Evolutionary conservation across 2,797 vertebrate species (phyloP), one percentile per base, ranked within the genome.

Genomic region (Hoplostethus mediterraneus): DNA sequence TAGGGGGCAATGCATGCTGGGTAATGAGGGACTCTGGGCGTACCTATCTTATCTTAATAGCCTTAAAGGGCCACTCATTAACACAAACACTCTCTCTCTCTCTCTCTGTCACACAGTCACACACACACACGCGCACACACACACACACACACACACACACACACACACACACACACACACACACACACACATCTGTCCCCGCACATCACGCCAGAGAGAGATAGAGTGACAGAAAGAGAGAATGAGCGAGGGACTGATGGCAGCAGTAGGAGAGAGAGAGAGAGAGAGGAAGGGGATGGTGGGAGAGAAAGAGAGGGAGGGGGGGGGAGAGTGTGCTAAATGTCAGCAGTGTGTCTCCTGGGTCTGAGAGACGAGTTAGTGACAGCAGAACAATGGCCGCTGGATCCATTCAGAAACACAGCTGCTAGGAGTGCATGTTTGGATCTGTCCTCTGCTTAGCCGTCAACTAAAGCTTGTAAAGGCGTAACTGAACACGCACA

Each of bases 21-120:
- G 89, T 95, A 95, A 96, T 95, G 95, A 95, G 96, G 93, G 94
- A 94, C 96, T 96, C 94, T 93, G 94, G 94, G 92, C 90, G 82
- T 94, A 91, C 83, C 90, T 92, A 91, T 91, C 92, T 94, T 94
- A 95, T 93, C 92, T 94, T 95, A 95, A 94, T 95, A 94, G 94
- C 83, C 91, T 94, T 93, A 94, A 93, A 95, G 92, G 92, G 86
- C 87, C 89, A 86, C 91, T 93, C 91, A 92, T 94, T 91, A 93
- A 79, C 82, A 82, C 89, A 88, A 84, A 89, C 89, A 89, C 84
- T 73, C 71, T 67, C 68, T 79, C 77, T 76, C 21, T 21, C 21
- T 21, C 21, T 21, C 21, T 21, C 21, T 21, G 64, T 62, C 81
- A 57, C 75, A 36, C 77, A 31, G 63, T 70, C 58, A 65, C 60